These are phyloP conservation scores for Sapajus apella DNA, from an alignment of 2,113 vertebrate genomes.

Conservation along the genomic window DNA sequence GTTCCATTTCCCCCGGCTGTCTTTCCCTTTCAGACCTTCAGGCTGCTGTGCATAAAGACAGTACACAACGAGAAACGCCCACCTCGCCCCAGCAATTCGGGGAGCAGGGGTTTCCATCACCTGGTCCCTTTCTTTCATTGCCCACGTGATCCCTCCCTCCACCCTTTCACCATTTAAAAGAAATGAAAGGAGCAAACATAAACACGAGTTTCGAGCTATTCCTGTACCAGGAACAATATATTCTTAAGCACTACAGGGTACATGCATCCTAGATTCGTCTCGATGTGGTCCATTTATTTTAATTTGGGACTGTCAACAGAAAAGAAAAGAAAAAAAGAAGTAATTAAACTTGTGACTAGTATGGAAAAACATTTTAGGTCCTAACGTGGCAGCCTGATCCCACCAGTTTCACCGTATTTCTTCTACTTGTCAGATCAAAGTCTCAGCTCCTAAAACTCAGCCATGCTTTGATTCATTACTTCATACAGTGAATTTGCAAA, in stretches of 20 bases:
- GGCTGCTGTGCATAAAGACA: background rate
- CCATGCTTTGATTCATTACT: slow-evolving; percentile 85
- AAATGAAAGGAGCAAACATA: slow-evolving; percentile 48
- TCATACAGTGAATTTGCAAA: slow-evolving; percentile 83
- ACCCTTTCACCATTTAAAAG: background rate
- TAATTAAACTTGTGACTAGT: slow-evolving; percentile 86
- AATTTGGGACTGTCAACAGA: slow-evolving; percentile 83
- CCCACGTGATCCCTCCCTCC: background rate
- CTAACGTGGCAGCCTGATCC: slow-evolving; percentile 69
- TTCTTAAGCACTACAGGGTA: slow-evolving; percentile 66
- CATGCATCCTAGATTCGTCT: slow-evolving; percentile 83
- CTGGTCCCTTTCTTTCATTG: background rate
- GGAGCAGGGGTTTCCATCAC: background rate
- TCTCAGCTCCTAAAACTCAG: slow-evolving; percentile 78
- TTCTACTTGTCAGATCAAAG: slow-evolving; percentile 86
- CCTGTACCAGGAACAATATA: slow-evolving; percentile 77
- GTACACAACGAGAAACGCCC: background rate
- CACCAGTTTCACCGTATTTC: slow-evolving; percentile 76
- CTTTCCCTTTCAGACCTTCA: slow-evolving; percentile 34
- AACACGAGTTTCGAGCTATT: slow-evolving; percentile 68
- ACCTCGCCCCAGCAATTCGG: background rate
- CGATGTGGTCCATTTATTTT: slow-evolving; percentile 87
- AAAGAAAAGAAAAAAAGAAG: slow-evolving; percentile 74
- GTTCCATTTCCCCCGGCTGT: background rate
- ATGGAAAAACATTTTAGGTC: slow-evolving; percentile 80